These are phyloP conservation scores for Eupeodes luniger DNA, from an alignment of 2,888 invertebrate species.

Conservation along the genomic window DNA sequence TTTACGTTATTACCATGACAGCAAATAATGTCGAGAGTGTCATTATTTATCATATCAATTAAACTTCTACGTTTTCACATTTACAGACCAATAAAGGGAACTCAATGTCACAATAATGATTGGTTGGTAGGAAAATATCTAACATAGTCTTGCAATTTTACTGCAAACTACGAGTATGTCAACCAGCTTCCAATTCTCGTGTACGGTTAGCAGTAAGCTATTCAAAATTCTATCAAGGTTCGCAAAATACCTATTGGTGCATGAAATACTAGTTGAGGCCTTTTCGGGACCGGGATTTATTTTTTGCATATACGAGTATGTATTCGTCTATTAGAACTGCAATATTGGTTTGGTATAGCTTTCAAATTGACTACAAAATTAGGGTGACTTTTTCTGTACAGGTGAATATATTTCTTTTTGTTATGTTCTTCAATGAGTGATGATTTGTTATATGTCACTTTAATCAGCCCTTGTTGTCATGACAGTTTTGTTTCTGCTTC, in stretches of 20 bases:
- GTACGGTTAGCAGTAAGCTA: constrained; percentile 18
- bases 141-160: constrained; percentile 3
- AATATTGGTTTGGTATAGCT: constrained; percentile 8
- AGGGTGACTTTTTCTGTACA: constrained; percentile 44
- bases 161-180: constrained; percentile 50
- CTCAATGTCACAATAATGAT: constrained; percentile 29
- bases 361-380: constrained; percentile 59
- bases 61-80: constrained; percentile 26
- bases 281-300: constrained; percentile 1
- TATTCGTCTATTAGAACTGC: background rate
- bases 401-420: constrained; percentile 38
- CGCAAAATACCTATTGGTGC: constrained; percentile 34
- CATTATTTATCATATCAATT: constrained; percentile 64
- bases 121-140: constrained; percentile 11
- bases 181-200: constrained; percentile 28
- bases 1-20: constrained; percentile 57
- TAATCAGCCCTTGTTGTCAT: constrained; percentile 49
- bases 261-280: constrained; percentile 19
- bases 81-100: constrained; percentile 45
- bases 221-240: constrained; percentile 64
- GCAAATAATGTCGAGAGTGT: constrained; percentile 51
- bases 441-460: constrained; percentile 13
- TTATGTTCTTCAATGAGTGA: constrained; percentile 6
- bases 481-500: constrained; percentile 53
- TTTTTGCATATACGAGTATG: background rate